These are phyloP conservation scores for Melanotaenia boesemani DNA, from an alignment of 2,797 vertebrate species.

Conservation along the genomic window DNA sequence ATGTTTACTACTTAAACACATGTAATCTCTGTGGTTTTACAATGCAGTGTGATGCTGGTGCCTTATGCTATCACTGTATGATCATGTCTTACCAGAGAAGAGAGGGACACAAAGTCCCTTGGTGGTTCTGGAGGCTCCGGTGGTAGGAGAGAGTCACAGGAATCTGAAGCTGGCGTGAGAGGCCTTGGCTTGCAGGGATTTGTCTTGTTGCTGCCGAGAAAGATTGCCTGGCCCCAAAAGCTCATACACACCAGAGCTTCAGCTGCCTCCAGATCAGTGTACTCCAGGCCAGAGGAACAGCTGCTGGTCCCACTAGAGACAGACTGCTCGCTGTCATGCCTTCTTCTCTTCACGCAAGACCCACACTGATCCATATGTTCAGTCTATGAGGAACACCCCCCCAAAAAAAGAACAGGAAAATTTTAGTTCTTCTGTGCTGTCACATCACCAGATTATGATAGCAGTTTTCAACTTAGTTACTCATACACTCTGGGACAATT, in stretches of 20 bases:
- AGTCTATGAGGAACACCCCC: conserved; percentile 73
- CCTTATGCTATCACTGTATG: neutral
- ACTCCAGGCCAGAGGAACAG: conserved; percentile 80
- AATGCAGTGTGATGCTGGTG: neutral
- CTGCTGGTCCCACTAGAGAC: conserved; percentile 66
- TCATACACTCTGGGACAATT: conserved; percentile 6
- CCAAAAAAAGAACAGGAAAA: conserved; percentile 2
- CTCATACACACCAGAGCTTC: conserved; percentile 98
- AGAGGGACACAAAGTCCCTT: conserved; percentile 92
- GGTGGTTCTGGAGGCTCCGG: conserved; percentile 80
- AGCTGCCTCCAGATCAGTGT: conserved; percentile 95
- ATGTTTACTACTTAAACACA: conserved; percentile 39
- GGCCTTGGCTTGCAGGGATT: conserved; percentile 88
- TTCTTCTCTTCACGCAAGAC: conserved; percentile 87
- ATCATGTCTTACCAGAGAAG: conserved; percentile 90
- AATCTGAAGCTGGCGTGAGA: conserved; percentile 95
- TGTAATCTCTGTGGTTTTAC: conserved; percentile 9
- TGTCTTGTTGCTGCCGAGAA: conserved; percentile 60
- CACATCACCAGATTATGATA: neutral
- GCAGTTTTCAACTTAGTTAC: neutral
- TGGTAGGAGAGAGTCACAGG: conserved; percentile 88
- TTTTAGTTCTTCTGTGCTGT: neutral
- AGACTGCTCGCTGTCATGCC: conserved; percentile 90
- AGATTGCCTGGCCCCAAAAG: conserved; percentile 91
- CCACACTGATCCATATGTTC: conserved; percentile 87